A percentile compares a stretch with the other conserved stretches of the same genome.
Evolutionary conservation across 2,888 invertebrate species (phyloP).

Genomic region (Malacosoma neustria): DNA sequence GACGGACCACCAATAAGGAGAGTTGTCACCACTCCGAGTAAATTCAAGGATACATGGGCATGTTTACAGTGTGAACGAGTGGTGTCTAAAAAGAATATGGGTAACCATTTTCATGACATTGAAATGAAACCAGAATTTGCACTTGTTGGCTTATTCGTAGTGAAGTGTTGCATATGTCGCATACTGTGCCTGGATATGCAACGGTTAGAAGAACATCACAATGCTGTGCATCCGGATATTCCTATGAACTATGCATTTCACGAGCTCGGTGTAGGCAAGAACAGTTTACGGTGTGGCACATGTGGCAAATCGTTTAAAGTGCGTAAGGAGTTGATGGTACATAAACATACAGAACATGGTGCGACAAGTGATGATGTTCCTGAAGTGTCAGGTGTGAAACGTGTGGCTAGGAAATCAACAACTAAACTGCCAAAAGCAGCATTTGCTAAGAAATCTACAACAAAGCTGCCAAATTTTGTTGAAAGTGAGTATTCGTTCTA

Average conservation of each 20-base stretch:
- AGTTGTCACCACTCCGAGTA: no score
- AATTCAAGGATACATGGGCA: no score
- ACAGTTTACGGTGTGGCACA: constrained; percentile 23
- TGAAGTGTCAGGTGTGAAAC: constrained; percentile 12
- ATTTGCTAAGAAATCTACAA: constrained; percentile 68
- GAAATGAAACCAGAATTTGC: constrained; percentile 30
- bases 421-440: constrained; percentile 33
- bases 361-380: constrained; percentile 10
- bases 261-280: constrained; percentile 25
- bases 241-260: constrained; percentile 34
- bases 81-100: no score
- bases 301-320: constrained; percentile 31
- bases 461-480: constrained; percentile 35
- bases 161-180: constrained; percentile 59
- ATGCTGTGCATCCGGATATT: constrained; percentile 21
- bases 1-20: constrained; percentile 13
- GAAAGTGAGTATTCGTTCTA: constrained; percentile 61
- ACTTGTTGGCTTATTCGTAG: constrained; percentile 43
- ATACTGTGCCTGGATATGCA: constrained; percentile 33
- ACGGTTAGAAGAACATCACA: constrained; percentile 46
- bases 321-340: constrained; percentile 28
- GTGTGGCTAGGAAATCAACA: constrained; percentile 43
- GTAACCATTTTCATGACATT: no score
- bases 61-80: constrained; percentile 47
- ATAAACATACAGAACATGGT: constrained; percentile 28